Base-by-base conservation (phyloP, 2,113 vertebrate genomes). In the Mirounga angustirostris region DNA sequence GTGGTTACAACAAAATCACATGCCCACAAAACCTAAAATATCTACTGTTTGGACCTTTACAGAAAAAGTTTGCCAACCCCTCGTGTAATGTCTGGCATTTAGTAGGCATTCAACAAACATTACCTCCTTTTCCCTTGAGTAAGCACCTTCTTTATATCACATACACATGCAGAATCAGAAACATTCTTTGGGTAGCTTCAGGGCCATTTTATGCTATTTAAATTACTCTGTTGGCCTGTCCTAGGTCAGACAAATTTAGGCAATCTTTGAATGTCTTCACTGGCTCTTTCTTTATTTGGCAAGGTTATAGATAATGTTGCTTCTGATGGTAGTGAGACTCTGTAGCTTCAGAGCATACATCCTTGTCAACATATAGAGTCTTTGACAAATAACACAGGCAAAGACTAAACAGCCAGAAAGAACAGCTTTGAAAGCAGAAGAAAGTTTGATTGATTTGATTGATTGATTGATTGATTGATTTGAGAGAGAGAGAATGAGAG, bases 281-380 rank as follows among this genome's bases (percentile, higher is more conserved):
- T 94, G 92, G 18, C 94, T 94, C 93, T 95, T 88, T 93, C 91
- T 96, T 94, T 98, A 93, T 97, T 97, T 98, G 95, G 78, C 73
- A 97, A 96, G 87, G 92, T 97, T 94, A 81, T 94, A 21, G 86
- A 96, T 98, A 98, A 95, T 98, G 97, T 98, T 98, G 96, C 97
- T 97, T 98, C 83, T 96, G 81, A 80, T 78, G 14, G 61, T 95
- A 65, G 67, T 92, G 61, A 94, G 95, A 96, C 94, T 97, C 94
- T 95, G 90, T 98, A 94, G 96, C 94, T 97, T 97, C 40, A 52
- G 93, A 97, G 22, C 59, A 87, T 95, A 92, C 76, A 56, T 86
- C 90, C 92, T 92, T 96, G 92, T 98, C 92, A 98, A 96, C 84
- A 96, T 94, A 81, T 30, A 81, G 73, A 97, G 52, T 84, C 90